A percentile compares a stretch with the other conserved stretches of the same genome.
Conservation (phyloP, 2,888 invertebrate species). For the Volucella bombylans region DNA sequence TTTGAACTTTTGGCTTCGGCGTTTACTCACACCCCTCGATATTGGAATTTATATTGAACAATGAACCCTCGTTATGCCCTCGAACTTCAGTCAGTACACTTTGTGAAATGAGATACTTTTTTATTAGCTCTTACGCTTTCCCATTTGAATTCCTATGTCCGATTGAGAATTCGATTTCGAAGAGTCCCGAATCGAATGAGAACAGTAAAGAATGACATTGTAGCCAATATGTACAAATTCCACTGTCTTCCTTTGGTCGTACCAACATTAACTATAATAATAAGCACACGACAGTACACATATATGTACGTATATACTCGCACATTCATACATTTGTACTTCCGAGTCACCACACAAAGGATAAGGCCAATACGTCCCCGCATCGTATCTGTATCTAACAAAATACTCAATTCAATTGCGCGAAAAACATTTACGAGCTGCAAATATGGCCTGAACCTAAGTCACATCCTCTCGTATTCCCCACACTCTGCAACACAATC, state of each 20-base stretch:
- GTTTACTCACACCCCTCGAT: background rate
- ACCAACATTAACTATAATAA: constrained; percentile 63
- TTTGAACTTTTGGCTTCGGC: background rate
- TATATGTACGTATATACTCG: no score
- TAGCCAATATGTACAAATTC: constrained; percentile 63
- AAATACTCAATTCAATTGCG: constrained; percentile 69
- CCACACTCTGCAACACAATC: background rate
- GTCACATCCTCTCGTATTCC: constrained; percentile 3
- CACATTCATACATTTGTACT: no score
- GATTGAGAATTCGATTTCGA: constrained; percentile 53
- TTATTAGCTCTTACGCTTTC: constrained; percentile 58
- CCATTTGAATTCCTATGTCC: constrained; percentile 65
- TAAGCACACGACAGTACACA: constrained; percentile 33
- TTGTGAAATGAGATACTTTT: constrained; percentile 32
- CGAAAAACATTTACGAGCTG: constrained; percentile 72
- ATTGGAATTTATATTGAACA: constrained; percentile 67
- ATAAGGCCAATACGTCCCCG: background rate
- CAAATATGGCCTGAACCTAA: constrained; percentile 57
- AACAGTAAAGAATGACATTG: constrained; percentile 33
- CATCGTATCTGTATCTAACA: constrained; percentile 26
- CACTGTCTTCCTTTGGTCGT: constrained; percentile 4
- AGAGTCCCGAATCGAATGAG: background rate
- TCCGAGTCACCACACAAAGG: background rate
- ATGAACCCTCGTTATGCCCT: constrained; percentile 35
- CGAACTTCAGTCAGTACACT: constrained; percentile 13